A percentile compares a stretch with the other conserved stretches of the same genome.
These are phyloP conservation scores for honey bee (Apis mellifera) DNA, from an alignment of 1,140 invertebrate species.

Conservation along the genomic window DNA sequence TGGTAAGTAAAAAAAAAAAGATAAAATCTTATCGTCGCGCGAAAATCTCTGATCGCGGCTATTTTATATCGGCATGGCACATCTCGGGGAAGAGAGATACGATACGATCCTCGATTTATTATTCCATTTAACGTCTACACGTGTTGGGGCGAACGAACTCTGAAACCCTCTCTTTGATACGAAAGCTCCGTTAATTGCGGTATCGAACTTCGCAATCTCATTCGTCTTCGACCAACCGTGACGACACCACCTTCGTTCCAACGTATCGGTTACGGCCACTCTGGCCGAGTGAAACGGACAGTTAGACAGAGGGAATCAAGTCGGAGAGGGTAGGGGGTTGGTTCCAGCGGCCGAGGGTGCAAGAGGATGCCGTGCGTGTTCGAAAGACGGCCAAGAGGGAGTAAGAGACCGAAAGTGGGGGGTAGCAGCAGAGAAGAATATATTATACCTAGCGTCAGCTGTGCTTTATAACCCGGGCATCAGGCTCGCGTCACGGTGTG, in stretches of 20 bases:
- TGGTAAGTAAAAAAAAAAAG: too few species aligned
- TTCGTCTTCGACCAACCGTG: conserved; percentile 61
- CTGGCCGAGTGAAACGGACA: conserved; percentile 60
- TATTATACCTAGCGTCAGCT: conserved; percentile 74
- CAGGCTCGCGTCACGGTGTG: conserved; percentile 63
- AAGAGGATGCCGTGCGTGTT: conserved; percentile 43
- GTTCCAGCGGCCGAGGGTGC: conserved; percentile 27
- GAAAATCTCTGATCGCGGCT: not conserved
- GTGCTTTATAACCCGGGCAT: conserved; percentile 72
- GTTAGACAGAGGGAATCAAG: conserved; percentile 43
- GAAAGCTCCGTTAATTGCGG: conserved; percentile 61
- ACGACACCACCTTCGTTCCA: conserved; percentile 59
- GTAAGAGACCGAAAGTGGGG: conserved; percentile 45
- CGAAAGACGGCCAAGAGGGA: conserved; percentile 35
- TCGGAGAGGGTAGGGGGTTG: conserved; percentile 11
- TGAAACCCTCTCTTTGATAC: conserved; percentile 16
- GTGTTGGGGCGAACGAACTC: conserved; percentile 31
- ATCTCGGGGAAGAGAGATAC: not conserved
- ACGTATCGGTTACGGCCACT: conserved; percentile 56
- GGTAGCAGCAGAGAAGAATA: conserved; percentile 65
- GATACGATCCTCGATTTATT: conserved; percentile 29
- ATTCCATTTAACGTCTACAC: conserved; percentile 54
- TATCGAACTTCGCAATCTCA: conserved; percentile 62
- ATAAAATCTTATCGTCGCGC: not conserved
- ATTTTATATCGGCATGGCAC: not conserved